Conservation (phyloP, 92 coral and sea anemone genomes). For the Chrysogorgia sp. region DNA sequence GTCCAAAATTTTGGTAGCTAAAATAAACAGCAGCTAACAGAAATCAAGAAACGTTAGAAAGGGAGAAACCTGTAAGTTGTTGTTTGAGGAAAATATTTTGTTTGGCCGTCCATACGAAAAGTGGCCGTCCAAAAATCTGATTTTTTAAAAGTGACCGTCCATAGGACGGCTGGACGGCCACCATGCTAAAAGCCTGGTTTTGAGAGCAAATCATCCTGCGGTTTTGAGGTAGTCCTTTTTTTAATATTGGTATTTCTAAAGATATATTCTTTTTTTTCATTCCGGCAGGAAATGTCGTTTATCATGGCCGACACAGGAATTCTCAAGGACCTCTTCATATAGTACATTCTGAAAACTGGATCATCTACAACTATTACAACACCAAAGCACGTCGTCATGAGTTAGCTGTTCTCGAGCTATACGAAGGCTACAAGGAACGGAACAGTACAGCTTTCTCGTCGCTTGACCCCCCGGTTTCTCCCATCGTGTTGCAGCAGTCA, state of each 20-base stretch:
- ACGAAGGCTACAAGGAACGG: slow-evolving; percentile 93
- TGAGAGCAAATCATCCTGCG: too few relatives aligned
- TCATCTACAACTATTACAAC: slow-evolving; percentile 84
- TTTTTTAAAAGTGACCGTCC: too few relatives aligned
- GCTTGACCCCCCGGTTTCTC: slow-evolving; percentile 87
- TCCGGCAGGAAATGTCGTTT: slow-evolving; percentile 71
- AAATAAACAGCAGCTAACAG: too few relatives aligned
- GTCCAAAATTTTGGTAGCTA: too few relatives aligned
- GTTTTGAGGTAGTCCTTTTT: too few relatives aligned
- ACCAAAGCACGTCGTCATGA: slow-evolving; percentile 93
- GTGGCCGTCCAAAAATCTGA: too few relatives aligned
- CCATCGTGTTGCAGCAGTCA: slow-evolving; percentile 89
- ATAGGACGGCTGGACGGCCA: too few relatives aligned
- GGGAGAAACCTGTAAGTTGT: too few relatives aligned
- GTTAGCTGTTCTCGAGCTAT: slow-evolving; percentile 86
- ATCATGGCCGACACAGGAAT: slow-evolving; percentile 92
- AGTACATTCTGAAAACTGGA: slow-evolving; percentile 99
- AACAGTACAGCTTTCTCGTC: slow-evolving; percentile 97
- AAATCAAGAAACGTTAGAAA: too few relatives aligned
- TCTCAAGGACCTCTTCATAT: slow-evolving; percentile 92
- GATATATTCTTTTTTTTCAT: background rate
- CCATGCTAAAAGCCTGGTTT: too few relatives aligned
- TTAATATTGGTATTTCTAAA: background rate
- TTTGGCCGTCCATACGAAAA: too few relatives aligned
- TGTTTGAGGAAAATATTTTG: too few relatives aligned